phyloP scores from a whole-genome alignment of 2,797 vertebrate genomes.

The Semotilus atromaculatus region DNA sequence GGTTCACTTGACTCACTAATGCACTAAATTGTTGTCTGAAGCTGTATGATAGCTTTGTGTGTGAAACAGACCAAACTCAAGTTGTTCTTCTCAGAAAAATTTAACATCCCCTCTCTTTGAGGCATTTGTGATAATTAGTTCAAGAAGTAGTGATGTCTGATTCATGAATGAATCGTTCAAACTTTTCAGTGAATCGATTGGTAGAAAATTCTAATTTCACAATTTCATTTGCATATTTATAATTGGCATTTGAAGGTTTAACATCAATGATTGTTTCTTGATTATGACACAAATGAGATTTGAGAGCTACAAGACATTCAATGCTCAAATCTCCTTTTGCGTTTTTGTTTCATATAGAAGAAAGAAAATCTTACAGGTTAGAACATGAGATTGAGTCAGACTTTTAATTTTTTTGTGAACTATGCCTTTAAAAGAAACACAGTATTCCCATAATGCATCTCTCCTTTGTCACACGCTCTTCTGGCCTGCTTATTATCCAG shows the following conservation, averaged over 20 bases:
- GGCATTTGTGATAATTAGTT: background rate
- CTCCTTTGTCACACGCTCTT: background rate
- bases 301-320: background rate
- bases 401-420: background rate
- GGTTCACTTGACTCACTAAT: background rate
- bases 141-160: background rate
- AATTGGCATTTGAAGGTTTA: background rate
- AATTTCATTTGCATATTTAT: background rate
- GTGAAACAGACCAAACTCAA: background rate
- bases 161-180: background rate
- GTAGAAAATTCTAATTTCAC: background rate
- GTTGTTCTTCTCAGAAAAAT: background rate
- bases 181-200: background rate
- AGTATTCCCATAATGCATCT: background rate
- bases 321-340: background rate
- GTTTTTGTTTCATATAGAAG: background rate
- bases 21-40: background rate
- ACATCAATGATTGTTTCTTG: background rate
- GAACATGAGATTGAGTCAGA: background rate
- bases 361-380: background rate
- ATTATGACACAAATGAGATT: background rate
- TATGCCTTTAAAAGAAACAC: background rate
- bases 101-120: background rate
- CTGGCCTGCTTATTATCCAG: slow-evolving; percentile 2
- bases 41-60: background rate